Evolutionary conservation across 2,113 vertebrate genomes (phyloP).

Genomic region (Panthera leo): DNA sequence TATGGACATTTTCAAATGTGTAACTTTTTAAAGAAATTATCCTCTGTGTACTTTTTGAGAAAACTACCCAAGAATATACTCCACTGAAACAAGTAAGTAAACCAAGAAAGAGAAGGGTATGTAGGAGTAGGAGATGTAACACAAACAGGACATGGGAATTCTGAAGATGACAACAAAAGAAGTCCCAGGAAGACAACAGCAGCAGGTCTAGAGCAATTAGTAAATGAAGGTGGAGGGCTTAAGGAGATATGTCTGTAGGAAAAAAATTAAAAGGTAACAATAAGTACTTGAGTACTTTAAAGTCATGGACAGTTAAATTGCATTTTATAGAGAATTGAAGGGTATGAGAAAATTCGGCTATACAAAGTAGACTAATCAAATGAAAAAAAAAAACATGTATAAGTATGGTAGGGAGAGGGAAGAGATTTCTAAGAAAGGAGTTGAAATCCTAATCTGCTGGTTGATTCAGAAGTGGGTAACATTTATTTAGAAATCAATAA

Average conservation of each 20-base stretch:
- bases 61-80: not conserved
- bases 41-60: not conserved
- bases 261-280: not conserved
- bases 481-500: constrained; percentile 11
- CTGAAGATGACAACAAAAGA: not conserved
- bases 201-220: not conserved
- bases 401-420: not conserved
- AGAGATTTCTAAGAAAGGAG: not conserved
- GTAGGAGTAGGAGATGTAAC: not conserved
- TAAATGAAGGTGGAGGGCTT: not conserved
- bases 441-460: not conserved
- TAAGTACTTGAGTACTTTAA: not conserved
- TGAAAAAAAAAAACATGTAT: not conserved
- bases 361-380: not conserved
- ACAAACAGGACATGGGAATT: not conserved
- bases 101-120: not conserved
- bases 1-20: not conserved
- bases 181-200: not conserved
- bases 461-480: not conserved
- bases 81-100: not conserved
- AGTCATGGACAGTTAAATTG: not conserved
- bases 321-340: not conserved
- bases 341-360: not conserved
- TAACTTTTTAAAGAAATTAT: not conserved
- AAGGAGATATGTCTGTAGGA: not conserved